Evolutionary conservation across 92 coral and sea anemone species (phyloP).

Genomic region (Plumapathes pennacea): DNA sequence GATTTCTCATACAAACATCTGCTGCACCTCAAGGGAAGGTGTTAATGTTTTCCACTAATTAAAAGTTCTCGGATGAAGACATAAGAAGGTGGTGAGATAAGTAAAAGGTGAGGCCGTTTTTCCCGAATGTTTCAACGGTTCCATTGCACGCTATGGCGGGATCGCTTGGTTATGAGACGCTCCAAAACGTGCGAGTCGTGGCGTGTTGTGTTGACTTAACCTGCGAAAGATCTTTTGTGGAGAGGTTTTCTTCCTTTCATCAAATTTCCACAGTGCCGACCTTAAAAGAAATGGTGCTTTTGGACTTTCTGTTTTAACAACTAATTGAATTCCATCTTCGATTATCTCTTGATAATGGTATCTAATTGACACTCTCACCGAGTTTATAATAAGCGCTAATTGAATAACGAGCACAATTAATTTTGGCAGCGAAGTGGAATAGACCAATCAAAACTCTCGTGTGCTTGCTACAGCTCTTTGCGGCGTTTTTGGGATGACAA

Average conservation of each 20-base stretch:
- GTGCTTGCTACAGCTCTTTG: constrained; percentile 35
- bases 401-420: constrained; percentile 87
- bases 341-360: constrained; percentile 90
- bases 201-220: constrained; percentile 26
- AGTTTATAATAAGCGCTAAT: constrained; percentile 86
- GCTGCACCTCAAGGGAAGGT: no score
- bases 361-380: constrained; percentile 95
- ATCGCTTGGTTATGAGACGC: no score
- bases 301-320: constrained; percentile 51
- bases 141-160: no score
- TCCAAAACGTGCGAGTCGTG: no score
- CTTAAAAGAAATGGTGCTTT: constrained; percentile 4
- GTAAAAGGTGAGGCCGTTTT: no score
- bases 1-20: no score
- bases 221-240: no score
- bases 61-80: no score
- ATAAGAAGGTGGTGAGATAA: no score
- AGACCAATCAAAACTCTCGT: constrained; percentile 51
- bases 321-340: constrained; percentile 97
- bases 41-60: no score
- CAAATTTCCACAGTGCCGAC: background rate
- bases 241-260: constrained; percentile 2
- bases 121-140: no score
- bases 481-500: constrained; percentile 64
- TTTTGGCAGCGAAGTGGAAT: constrained; percentile 50